These are phyloP conservation scores for Sinocyclocheilus anshuiensis DNA, from an alignment of 2,113 vertebrate genomes.

Conservation along the genomic window DNA sequence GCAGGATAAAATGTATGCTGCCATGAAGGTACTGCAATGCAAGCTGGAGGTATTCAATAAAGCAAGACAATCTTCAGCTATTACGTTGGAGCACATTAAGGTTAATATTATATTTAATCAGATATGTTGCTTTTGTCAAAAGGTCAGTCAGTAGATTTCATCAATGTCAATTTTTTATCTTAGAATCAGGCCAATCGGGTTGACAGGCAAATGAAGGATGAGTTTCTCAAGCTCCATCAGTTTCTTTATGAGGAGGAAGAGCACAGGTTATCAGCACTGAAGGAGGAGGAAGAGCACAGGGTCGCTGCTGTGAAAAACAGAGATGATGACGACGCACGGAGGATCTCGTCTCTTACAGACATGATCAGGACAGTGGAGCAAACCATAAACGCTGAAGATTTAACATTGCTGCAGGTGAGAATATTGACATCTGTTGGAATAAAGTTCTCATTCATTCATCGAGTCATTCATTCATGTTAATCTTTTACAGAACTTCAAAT, in stretches of 20 bases:
- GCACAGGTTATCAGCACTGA: slow-evolving; percentile 64
- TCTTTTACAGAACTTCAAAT: slow-evolving; percentile 72
- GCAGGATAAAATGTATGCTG: slow-evolving; percentile 66
- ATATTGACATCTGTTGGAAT: not conserved
- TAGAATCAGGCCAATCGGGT: slow-evolving; percentile 65
- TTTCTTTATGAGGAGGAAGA: slow-evolving; percentile 67
- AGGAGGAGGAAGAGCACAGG: slow-evolving; percentile 69
- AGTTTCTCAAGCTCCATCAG: slow-evolving; percentile 72
- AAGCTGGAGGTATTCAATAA: slow-evolving; percentile 62
- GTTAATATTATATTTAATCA: slow-evolving; percentile 55
- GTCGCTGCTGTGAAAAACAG: slow-evolving; percentile 59
- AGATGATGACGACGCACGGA: slow-evolving; percentile 57
- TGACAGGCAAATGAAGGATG: slow-evolving; percentile 63
- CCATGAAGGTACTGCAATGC: slow-evolving; percentile 63
- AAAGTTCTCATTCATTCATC: not conserved
- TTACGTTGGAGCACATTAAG: slow-evolving; percentile 65
- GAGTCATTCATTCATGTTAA: slow-evolving; percentile 3
- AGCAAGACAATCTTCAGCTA: slow-evolving; percentile 51
- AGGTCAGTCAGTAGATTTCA: not conserved
- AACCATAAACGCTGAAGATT: slow-evolving; percentile 64
- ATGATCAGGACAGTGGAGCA: slow-evolving; percentile 61
- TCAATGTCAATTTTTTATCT: not conserved
- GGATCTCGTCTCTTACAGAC: slow-evolving; percentile 61
- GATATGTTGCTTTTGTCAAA: not conserved
- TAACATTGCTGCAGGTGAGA: slow-evolving; percentile 68